phyloP scores from a whole-genome alignment of 2,888 invertebrate genomes.

The Andrena flavipes region DNA sequence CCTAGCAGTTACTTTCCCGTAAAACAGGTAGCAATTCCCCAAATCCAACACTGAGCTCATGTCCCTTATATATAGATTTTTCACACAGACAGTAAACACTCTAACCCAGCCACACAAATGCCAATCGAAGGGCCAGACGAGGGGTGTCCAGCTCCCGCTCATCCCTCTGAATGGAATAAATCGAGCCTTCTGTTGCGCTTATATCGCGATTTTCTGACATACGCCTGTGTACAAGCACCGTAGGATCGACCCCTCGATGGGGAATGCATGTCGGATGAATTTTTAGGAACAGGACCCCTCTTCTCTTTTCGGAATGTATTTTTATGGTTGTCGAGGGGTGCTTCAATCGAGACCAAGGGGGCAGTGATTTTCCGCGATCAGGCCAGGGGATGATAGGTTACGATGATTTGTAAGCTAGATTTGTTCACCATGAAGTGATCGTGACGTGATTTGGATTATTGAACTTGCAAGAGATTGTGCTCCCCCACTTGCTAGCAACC shows the following conservation, averaged over 20 bases:
- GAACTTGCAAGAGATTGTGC: too few relatives aligned
- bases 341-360: neutral
- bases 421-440: neutral
- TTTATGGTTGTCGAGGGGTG: conserved; percentile 20
- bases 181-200: conserved; percentile 32
- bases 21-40: neutral
- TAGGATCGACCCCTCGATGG: conserved; percentile 25
- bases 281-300: conserved; percentile 34
- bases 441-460: neutral
- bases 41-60: neutral
- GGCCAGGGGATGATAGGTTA: neutral
- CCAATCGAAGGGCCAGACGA: conserved; percentile 19
- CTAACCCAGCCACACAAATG: neutral
- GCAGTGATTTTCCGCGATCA: conserved; percentile 5
- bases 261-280: conserved; percentile 25
- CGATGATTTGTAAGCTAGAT: neutral
- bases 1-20: neutral
- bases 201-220: conserved; percentile 50
- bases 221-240: conserved; percentile 41
- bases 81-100: neutral
- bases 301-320: conserved; percentile 15
- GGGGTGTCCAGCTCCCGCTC: conserved; percentile 31
- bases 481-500: too few relatives aligned
- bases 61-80: neutral
- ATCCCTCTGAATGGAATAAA: conserved; percentile 49